Evolutionary conservation across 2,797 vertebrate genomes (phyloP).

Genomic region (Helarctos malayanus): DNA sequence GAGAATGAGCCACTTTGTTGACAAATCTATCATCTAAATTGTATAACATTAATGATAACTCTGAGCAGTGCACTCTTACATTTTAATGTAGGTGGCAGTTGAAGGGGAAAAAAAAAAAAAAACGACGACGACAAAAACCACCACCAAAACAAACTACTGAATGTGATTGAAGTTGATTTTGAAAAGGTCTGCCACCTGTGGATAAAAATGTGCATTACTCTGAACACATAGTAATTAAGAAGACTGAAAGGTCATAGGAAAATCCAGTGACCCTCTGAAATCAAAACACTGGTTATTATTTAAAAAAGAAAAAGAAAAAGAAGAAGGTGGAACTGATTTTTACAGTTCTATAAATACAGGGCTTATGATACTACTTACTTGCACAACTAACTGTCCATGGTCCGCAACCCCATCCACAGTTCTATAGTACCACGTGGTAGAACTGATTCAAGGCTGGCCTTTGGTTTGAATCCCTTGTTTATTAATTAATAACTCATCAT

Average conservation of each 20-base stretch:
- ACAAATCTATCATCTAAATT: slow-evolving; percentile 87
- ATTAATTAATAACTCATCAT: slow-evolving; percentile 3
- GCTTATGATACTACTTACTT: slow-evolving; percentile 33
- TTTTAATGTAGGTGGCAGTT: slow-evolving; percentile 83
- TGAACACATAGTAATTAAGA: slow-evolving; percentile 84
- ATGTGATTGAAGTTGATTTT: slow-evolving; percentile 87
- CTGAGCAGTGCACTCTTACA: slow-evolving; percentile 74
- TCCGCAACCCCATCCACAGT: background rate
- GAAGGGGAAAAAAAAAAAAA: background rate
- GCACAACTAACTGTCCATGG: background rate
- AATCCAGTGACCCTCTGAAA: slow-evolving; percentile 86
- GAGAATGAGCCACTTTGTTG: slow-evolving; percentile 85
- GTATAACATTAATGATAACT: slow-evolving; percentile 86
- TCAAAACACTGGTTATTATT: slow-evolving; percentile 81
- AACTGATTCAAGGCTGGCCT: background rate
- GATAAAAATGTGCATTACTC: slow-evolving; percentile 87
- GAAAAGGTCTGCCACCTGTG: slow-evolving; percentile 88
- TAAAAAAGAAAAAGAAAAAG: background rate
- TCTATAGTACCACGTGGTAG: background rate
- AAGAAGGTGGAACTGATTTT: slow-evolving; percentile 22
- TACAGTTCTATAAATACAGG: background rate
- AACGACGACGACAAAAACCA: background rate
- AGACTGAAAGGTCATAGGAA: slow-evolving; percentile 77
- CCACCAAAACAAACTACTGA: slow-evolving; percentile 82
- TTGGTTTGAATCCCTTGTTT: background rate